Percentiles rank a stretch among this genome's conserved stretches.
Evolutionary conservation across 2,797 vertebrate species (phyloP).

Genomic region (Mallotus villosus): DNA sequence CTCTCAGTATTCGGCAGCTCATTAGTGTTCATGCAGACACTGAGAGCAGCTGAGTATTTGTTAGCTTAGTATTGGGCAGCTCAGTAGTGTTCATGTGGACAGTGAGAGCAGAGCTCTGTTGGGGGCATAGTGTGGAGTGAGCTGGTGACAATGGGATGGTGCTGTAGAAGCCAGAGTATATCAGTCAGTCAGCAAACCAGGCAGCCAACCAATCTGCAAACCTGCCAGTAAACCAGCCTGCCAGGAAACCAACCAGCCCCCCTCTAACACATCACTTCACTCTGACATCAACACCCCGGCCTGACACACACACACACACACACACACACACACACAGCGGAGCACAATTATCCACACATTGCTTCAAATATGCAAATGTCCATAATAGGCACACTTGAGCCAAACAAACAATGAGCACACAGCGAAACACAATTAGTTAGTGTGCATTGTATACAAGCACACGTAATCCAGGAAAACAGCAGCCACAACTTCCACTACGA

Average conservation of each 20-base stretch:
- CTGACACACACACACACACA: background rate
- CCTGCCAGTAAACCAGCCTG: no score
- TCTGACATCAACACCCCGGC: constrained; percentile 28
- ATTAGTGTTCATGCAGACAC: no score
- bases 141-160: no score
- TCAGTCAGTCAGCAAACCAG: no score
- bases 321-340: background rate
- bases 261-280: constrained; percentile 40
- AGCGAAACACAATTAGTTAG: background rate
- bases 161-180: no score
- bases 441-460: constrained; percentile 1
- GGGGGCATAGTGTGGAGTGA: no score
- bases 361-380: background rate
- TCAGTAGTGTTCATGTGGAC: no score
- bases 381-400: background rate
- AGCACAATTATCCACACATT: background rate
- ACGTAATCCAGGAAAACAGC: constrained; percentile 2
- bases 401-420: constrained; percentile 8
- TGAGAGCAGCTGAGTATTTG: no score
- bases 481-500: background rate
- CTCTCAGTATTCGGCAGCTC: background rate
- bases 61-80: no score
- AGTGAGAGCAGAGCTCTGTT: no score
- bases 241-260: no score
- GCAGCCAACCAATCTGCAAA: no score